Evolutionary conservation across 2,888 invertebrate species (phyloP).

Genomic region (Pristionchus japonicus): DNA sequence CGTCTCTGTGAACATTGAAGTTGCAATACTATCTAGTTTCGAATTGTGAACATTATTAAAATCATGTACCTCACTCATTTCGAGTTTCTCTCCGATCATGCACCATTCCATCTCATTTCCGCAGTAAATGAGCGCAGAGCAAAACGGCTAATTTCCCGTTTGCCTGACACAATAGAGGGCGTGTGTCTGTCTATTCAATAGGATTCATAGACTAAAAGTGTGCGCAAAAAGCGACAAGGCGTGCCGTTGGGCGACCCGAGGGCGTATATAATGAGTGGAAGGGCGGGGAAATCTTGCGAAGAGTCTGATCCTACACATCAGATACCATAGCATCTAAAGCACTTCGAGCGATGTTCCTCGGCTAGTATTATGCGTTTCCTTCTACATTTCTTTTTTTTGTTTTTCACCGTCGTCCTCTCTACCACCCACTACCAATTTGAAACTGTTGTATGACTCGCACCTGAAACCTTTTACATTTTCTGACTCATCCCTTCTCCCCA

Average conservation of each 20-base stretch:
- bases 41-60: too few relatives aligned
- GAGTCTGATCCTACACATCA: too few relatives aligned
- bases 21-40: too few relatives aligned
- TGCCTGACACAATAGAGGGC: conserved; percentile 17
- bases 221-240: background rate
- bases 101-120: background rate
- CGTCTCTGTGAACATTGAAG: too few relatives aligned
- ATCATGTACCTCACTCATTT: too few relatives aligned
- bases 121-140: background rate
- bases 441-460: background rate
- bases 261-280: background rate
- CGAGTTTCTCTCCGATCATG: too few relatives aligned
- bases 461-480: background rate
- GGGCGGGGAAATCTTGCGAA: background rate
- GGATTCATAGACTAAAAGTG: background rate
- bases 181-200: background rate
- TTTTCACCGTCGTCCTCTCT: too few relatives aligned
- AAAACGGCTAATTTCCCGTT: conserved; percentile 24
- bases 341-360: too few relatives aligned
- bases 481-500: background rate
- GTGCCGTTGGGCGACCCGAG: background rate
- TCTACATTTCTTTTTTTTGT: background rate
- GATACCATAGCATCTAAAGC: too few relatives aligned
- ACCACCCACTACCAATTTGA: too few relatives aligned
- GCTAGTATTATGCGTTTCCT: too few relatives aligned